Conservation (phyloP, 1,140 invertebrate genomes). For the Polypedilum pembai region DNA sequence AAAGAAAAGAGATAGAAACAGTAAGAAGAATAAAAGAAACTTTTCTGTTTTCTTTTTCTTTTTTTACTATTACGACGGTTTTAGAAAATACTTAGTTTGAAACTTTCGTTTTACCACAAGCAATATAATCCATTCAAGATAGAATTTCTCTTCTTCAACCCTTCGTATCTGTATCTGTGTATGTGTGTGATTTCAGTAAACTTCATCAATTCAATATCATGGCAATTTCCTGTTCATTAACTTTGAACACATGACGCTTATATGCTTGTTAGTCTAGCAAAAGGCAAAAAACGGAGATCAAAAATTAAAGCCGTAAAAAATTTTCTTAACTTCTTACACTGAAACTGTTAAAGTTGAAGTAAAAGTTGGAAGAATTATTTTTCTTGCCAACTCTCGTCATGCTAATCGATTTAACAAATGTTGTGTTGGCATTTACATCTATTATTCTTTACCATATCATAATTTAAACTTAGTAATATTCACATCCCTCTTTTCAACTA, state of each 20-base stretch:
- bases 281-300: neutral
- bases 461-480: no score
- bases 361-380: neutral
- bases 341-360: neutral
- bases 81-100: no score
- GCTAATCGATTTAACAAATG: slow-evolving; percentile 22
- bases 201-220: neutral
- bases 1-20: neutral
- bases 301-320: neutral
- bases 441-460: no score
- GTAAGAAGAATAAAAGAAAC: no score
- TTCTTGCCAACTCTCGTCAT: neutral
- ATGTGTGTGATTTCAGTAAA: neutral
- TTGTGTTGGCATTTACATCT: neutral
- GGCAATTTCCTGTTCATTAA: slow-evolving; percentile 7
- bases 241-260: slow-evolving; percentile 1
- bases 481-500: no score
- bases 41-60: no score
- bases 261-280: neutral
- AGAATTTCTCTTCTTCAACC: neutral
- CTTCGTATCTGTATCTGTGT: no score
- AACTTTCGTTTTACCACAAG: no score
- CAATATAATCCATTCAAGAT: neutral
- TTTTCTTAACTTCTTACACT: neutral
- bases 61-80: neutral